Base-by-base conservation (phyloP, 2,113 vertebrate species). In the Pelecanoides urinatrix region DNA sequence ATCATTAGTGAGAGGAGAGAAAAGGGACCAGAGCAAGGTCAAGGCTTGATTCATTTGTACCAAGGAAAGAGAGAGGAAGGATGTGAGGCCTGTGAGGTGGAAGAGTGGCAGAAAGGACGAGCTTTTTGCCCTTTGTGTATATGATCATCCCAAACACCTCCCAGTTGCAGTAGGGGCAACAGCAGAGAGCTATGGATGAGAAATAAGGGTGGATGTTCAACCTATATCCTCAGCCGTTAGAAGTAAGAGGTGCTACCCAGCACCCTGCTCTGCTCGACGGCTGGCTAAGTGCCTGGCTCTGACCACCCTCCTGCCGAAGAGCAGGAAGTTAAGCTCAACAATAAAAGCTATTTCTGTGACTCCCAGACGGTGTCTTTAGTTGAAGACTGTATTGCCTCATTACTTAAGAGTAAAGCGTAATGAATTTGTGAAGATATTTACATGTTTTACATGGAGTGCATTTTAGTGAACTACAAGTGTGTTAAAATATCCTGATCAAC, bases 21-120 rank as follows among this genome's bases (percentile, higher is more conserved):
- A 73, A 18, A 76, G 34, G 34, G 9, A 62, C 27, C 30, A 45
- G 53, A 42, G 6, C 22, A 49, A 47, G 34, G n/a, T n/a, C 11
- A 22, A n/a, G 38, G 3, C 22, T 81, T 42, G n/a, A 26, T n/a
- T 58, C 26, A 36, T 72, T 76, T 21, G 5, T 15, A 42, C 21
- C 13, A 16, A 62, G 42, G 21, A 23, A 77, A 77, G 13, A 8
- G 29, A 59, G 32, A 44, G n/a, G 32, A 66, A 56, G 58, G 75
- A 15, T 0, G 0, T 9, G 52, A 72, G 10, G 19, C 25, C 25
- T 30, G 3, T 0, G 8, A 72, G 52, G 29, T 2, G 22, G 44
- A 50, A 63, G 42, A 18, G 16, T 21, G 27, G 29, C 50, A 62
- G 47, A 75, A 66, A 76, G 10, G 29, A n/a, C 0, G 6, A 45